These are phyloP conservation scores for Salmo trutta DNA, from an alignment of 2,797 vertebrate species.

Conservation along the genomic window DNA sequence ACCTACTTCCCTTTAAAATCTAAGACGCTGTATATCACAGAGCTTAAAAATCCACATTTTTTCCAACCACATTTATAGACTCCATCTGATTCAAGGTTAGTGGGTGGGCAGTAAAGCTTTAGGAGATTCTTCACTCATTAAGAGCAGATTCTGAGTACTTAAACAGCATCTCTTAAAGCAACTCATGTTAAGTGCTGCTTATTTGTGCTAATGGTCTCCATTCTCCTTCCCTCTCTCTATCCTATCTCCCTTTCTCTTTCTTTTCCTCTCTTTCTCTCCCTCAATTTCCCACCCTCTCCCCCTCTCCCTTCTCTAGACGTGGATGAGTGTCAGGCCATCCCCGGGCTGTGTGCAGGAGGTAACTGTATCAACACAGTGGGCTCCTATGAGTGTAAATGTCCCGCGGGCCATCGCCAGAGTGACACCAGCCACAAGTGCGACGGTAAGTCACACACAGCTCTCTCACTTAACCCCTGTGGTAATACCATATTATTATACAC, in stretches of 20 bases:
- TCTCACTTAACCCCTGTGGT: no score
- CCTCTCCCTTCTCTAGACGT: constrained; percentile 77
- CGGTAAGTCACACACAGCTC: constrained; percentile 76
- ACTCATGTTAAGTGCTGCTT: no score
- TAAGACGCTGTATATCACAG: constrained; percentile 2
- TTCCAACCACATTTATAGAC: neutral
- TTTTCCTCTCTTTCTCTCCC: neutral
- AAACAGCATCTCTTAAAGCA: neutral
- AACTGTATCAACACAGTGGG: constrained; percentile 97
- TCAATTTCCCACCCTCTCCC: neutral
- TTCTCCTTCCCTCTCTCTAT: neutral
- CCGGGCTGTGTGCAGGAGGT: constrained; percentile 91
- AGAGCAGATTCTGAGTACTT: neutral
- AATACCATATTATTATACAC: neutral
- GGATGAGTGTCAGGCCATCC: constrained; percentile 96
- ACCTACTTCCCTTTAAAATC: neutral
- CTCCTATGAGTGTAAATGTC: constrained; percentile 97
- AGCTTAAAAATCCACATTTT: neutral
- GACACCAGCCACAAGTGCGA: constrained; percentile 96
- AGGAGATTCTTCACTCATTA: neutral
- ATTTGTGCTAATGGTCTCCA: neutral
- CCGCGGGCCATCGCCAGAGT: constrained; percentile 93
- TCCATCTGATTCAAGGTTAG: neutral
- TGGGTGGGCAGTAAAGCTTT: neutral
- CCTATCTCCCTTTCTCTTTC: neutral